A percentile compares a stretch with the other conserved stretches of the same genome.
phyloP scores from a whole-genome alignment of 2,113 vertebrate species.

The Podarcis raffonei region DNA sequence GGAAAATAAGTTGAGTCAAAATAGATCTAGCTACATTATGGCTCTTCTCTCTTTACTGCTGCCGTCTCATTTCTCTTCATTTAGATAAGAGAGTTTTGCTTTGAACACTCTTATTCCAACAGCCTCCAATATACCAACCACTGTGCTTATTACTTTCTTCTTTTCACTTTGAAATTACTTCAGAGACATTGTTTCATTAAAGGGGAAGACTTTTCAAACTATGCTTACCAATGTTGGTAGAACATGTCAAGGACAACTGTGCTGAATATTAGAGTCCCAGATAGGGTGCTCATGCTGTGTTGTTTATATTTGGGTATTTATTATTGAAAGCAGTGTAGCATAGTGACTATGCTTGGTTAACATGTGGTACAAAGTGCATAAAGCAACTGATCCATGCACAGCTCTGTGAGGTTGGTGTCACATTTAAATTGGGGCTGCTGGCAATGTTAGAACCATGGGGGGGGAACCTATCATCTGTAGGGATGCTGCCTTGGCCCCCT shows the following conservation, averaged over 20 bases:
- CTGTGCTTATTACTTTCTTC: constrained; percentile 67
- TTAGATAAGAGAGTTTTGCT: constrained; percentile 62
- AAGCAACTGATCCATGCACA: neutral
- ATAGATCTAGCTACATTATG: constrained; percentile 39
- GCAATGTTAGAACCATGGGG: neutral
- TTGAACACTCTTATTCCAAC: constrained; percentile 59
- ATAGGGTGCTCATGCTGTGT: constrained; percentile 4
- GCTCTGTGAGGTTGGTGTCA: neutral
- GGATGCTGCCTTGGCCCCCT: neutral
- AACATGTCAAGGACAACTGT: constrained; percentile 53
- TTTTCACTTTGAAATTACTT: constrained; percentile 66
- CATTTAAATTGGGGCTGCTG: neutral
- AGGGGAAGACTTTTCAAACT: constrained; percentile 33
- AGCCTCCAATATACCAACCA: constrained; percentile 61
- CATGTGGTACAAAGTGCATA: neutral
- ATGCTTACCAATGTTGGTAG: constrained; percentile 8
- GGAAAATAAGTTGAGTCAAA: constrained; percentile 67
- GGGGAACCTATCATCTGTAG: neutral
- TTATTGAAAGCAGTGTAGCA: neutral
- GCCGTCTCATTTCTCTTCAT: constrained; percentile 72
- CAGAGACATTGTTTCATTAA: constrained; percentile 44
- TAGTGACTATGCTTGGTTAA: neutral
- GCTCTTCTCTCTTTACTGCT: constrained; percentile 31
- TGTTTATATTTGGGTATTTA: constrained; percentile 34
- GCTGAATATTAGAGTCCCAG: constrained; percentile 37